These are phyloP conservation scores for Euura lappo DNA, from an alignment of 1,140 invertebrate genomes.

Conservation along the genomic window DNA sequence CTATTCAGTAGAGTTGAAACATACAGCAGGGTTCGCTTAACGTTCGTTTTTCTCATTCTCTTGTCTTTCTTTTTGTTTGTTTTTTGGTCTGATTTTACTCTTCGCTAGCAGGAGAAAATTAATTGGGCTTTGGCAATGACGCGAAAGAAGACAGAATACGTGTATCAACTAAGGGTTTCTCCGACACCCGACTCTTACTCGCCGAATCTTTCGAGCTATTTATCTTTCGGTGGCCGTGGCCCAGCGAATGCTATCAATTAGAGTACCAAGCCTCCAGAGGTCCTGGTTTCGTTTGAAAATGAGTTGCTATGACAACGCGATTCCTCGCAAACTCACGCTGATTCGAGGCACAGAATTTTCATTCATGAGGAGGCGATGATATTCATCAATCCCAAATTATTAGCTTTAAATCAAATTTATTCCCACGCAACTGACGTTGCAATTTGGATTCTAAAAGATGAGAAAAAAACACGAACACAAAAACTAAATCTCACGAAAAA, in stretches of 20 bases:
- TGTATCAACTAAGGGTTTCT: background rate
- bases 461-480: no score
- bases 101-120: background rate
- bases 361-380: no score
- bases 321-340: background rate
- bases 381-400: no score
- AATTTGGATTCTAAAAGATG: no score
- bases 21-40: background rate
- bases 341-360: no score
- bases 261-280: background rate
- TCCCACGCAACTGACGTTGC: no score
- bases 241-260: background rate
- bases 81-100: background rate
- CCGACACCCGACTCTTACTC: background rate
- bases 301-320: background rate
- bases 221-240: background rate
- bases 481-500: no score
- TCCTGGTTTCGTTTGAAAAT: background rate
- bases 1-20: constrained; percentile 5
- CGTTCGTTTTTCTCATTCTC: background rate
- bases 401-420: no score
- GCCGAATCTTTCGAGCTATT: background rate
- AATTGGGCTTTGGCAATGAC: background rate
- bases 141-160: background rate
- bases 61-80: background rate